Evolutionary conservation across 2,888 invertebrate genomes (phyloP).

Genomic region (Parnassius apollo): DNA sequence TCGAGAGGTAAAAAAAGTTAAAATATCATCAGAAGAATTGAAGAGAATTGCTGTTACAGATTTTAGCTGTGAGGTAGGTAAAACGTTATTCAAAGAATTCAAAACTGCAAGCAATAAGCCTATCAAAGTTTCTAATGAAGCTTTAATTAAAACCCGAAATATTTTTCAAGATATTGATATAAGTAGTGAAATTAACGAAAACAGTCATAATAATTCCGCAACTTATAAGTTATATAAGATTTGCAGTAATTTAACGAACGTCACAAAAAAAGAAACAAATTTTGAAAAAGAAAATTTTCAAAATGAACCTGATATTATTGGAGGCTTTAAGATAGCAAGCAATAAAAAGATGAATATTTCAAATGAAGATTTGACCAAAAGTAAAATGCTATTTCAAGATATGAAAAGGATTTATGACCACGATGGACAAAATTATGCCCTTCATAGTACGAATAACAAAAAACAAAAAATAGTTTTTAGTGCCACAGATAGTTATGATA

Average conservation of each 20-base stretch:
- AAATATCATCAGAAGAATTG: conserved; percentile 41
- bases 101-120: conserved; percentile 54
- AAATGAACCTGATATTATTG: conserved; percentile 32
- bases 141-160: conserved; percentile 35
- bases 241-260: no score
- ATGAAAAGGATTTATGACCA: conserved; percentile 15
- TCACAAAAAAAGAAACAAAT: neutral
- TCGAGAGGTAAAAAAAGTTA: conserved; percentile 21
- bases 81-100: conserved; percentile 39
- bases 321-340: conserved; percentile 46
- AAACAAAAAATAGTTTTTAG: neutral
- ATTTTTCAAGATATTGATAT: conserved; percentile 35
- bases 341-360: conserved; percentile 47
- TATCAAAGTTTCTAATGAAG: conserved; percentile 41
- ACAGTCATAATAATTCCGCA: neutral
- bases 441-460: neutral
- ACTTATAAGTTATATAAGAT: neutral
- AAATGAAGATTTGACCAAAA: conserved; percentile 45
- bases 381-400: conserved; percentile 48
- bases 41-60: conserved; percentile 13
- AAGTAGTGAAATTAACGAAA: neutral
- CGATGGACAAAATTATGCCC: neutral
- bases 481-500: neutral
- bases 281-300: neutral
- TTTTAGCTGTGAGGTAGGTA: neutral